Percentiles rank a stretch among this genome's conserved stretches.
phyloP scores from a whole-genome alignment of 2,113 vertebrate species.

The Podarcis cretensis region DNA sequence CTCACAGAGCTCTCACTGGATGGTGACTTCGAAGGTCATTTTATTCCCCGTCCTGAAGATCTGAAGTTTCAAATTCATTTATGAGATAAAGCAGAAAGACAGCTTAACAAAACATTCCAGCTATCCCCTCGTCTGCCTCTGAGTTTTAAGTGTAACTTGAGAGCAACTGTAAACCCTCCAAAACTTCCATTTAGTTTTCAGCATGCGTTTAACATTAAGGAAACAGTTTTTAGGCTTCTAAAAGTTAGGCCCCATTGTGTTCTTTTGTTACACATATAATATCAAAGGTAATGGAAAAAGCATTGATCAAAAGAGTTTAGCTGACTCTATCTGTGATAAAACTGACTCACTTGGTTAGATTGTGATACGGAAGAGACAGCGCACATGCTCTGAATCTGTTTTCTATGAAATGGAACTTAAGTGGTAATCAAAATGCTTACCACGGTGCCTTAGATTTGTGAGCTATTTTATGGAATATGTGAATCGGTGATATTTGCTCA shows the following conservation, averaged over 20 bases:
- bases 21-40: constrained; percentile 45
- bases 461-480: background rate
- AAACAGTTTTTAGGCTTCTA: constrained; percentile 23
- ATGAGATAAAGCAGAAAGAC: constrained; percentile 61
- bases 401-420: background rate
- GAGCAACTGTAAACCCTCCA: constrained; percentile 51
- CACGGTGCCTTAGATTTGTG: background rate
- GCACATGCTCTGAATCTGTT: background rate
- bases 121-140: constrained; percentile 53
- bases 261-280: constrained; percentile 11
- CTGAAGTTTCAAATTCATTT: constrained; percentile 61
- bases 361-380: background rate
- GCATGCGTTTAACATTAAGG: constrained; percentile 36
- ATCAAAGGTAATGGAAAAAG: constrained; percentile 21
- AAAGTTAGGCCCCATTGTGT: background rate
- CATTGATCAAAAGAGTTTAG: constrained; percentile 1
- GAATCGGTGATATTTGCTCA: background rate
- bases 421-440: background rate
- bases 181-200: constrained; percentile 50
- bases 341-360: background rate
- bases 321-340: constrained; percentile 5
- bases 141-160: constrained; percentile 58
- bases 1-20: constrained; percentile 32
- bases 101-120: constrained; percentile 57
- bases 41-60: constrained; percentile 35